Base-by-base conservation (phyloP, 1,140 invertebrate genomes). In the Drusus annulatus region DNA sequence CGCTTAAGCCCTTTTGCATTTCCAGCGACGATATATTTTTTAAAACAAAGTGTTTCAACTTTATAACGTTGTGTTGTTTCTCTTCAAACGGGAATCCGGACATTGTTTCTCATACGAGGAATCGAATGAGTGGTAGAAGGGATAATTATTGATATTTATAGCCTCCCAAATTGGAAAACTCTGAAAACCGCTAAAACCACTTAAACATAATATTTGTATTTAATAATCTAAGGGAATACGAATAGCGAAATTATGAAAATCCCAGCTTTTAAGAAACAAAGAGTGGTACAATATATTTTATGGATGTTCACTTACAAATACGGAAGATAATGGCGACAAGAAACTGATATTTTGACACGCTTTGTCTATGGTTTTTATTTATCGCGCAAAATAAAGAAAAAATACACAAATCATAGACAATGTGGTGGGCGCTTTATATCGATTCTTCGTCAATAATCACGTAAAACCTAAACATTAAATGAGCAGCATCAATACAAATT, bases 81-180 rank as follows among this genome's bases (percentile, higher is more conserved):
- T 25, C 8, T 31, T 3, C 23, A 28, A 21, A 10, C 10, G 4
- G 62, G 23, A 16, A 15, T 13, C 31, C 31, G n/a, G 25, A 28
- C 25, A 28, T 31, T 31, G n/a, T 65, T 16, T 65, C 2, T 45
- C 21, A 25, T 2, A 28, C 25, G 13, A 25, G 56, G 10, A 60
- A 60, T 45, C 36, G 19, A 60, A 21, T 17, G 16, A 60, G 23
- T 60, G 56, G 13, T 60, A 21, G 23, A 5, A 65, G 56, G 45
- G 31, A 62, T 74, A 13, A 78, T 78, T 21, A 73, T 78, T 52
- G 80, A 78, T 78, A 78, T 81, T 81, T 69, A 79, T 76, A 51
- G 71, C 8, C 6, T 19, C 78, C 28, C 25, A 71, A 60, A n/a
- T 8, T 19, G n/a, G 10, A 51, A 16, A 62, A 73, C 25, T 52